phyloP scores from a whole-genome alignment of 2,797 vertebrate genomes.

The Centropyge bicolor region DNA sequence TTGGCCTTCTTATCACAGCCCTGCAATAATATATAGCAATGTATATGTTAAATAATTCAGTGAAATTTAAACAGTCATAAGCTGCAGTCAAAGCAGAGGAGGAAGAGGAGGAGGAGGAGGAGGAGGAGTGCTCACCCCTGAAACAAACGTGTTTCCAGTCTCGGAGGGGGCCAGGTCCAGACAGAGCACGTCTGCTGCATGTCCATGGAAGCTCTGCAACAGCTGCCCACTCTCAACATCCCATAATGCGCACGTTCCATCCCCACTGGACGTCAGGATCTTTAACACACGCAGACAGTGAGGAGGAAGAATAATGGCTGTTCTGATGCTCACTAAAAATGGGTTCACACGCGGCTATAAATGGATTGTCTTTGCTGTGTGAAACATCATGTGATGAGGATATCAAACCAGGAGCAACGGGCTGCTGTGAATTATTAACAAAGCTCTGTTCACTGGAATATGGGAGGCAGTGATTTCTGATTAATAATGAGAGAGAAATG shows the following conservation, averaged over 20 bases:
- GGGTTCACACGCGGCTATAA: slow-evolving; percentile 33
- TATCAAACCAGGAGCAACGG: slow-evolving; percentile 39
- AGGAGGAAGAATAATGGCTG: slow-evolving; percentile 20
- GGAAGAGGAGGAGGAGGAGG: not conserved
- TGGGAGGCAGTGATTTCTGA: slow-evolving; percentile 55
- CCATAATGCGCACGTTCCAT: slow-evolving; percentile 98
- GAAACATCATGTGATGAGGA: slow-evolving; percentile 59
- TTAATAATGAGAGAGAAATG: slow-evolving; percentile 26
- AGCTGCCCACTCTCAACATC: slow-evolving; percentile 99
- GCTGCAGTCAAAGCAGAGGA: not conserved
- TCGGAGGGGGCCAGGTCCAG: slow-evolving; percentile 97
- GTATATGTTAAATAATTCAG: slow-evolving; percentile 5
- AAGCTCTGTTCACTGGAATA: slow-evolving; percentile 24
- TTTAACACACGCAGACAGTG: slow-evolving; percentile 64
- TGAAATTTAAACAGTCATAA: not conserved
- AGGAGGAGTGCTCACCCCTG: slow-evolving; percentile 89
- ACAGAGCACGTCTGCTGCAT: slow-evolving; percentile 97
- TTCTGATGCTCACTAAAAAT: slow-evolving; percentile 35
- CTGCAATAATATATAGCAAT: slow-evolving; percentile 74
- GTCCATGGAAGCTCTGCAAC: slow-evolving; percentile 99
- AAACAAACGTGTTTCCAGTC: slow-evolving; percentile 98
- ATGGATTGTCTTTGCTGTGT: slow-evolving; percentile 52
- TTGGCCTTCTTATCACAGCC: slow-evolving; percentile 99
- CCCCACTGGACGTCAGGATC: slow-evolving; percentile 98
- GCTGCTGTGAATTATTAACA: slow-evolving; percentile 71